Evolutionary conservation across 92 coral and sea anemone species (phyloP).

Genomic region (Porites evermanni): DNA sequence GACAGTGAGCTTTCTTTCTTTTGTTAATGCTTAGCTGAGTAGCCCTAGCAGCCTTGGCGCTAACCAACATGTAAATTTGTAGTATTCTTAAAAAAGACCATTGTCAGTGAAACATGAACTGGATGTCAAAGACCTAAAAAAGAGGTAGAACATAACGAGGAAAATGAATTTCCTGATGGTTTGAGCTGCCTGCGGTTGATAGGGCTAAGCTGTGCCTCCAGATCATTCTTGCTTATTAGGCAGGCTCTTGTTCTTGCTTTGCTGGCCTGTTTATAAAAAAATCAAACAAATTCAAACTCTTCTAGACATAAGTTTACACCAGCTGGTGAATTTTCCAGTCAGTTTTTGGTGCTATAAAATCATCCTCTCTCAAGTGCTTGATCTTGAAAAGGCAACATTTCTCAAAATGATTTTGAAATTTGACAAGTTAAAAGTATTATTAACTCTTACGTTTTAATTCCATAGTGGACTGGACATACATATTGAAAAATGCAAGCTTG

Average conservation of each 20-base stretch:
- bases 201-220: conserved; percentile 45
- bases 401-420: no score
- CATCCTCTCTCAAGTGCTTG: no score
- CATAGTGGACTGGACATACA: no score
- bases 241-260: conserved; percentile 49
- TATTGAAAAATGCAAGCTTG: no score
- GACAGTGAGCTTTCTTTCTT: conserved; percentile 95
- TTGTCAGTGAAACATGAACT: background rate
- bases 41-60: conserved; percentile 26
- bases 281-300: no score
- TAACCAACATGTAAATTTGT: conserved; percentile 1
- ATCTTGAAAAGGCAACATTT: no score
- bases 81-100: background rate
- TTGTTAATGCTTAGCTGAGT: conserved; percentile 63
- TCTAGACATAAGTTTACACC: no score
- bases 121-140: background rate
- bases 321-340: no score
- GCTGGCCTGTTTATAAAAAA: conserved; percentile 25
- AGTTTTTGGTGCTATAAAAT: no score
- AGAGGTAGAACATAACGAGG: background rate
- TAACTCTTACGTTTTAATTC: no score
- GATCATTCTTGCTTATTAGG: conserved; percentile 22
- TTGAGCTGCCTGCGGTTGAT: conserved; percentile 21
- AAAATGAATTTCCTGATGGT: background rate
- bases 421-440: no score